These are phyloP conservation scores for Lysiphlebus fabarum DNA, from an alignment of 1,140 invertebrate genomes.

Conservation along the genomic window DNA sequence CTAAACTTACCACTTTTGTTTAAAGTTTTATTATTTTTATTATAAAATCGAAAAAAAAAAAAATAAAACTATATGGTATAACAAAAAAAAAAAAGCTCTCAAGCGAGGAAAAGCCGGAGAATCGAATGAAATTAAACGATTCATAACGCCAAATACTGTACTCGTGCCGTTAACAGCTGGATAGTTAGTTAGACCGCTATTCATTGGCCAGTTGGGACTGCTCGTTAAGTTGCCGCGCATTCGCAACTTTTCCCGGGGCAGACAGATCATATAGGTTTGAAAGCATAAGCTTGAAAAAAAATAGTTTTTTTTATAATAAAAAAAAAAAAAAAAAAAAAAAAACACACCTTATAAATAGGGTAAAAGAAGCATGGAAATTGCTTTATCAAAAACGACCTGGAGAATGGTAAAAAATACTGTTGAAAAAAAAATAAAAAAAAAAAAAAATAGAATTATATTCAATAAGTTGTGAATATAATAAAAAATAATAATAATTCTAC, in stretches of 20 bases:
- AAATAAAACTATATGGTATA: not conserved
- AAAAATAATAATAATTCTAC: too few species aligned
- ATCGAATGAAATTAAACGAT: constrained; percentile 41
- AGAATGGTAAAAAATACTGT: too few species aligned
- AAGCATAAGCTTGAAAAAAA: constrained; percentile 18
- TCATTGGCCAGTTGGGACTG: constrained; percentile 27
- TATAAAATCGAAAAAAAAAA: not conserved
- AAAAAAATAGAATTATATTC: too few species aligned
- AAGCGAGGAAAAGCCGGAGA: constrained; percentile 24
- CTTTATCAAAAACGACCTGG: too few species aligned
- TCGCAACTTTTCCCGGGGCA: constrained; percentile 16
- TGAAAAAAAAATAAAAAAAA: too few species aligned
- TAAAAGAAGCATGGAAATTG: too few species aligned
- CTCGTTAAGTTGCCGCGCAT: constrained; percentile 2
- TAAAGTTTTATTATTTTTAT: too few species aligned
- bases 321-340: too few species aligned
- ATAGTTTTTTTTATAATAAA: too few species aligned
- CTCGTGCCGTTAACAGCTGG: constrained; percentile 36
- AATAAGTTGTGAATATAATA: too few species aligned
- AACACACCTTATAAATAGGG: too few species aligned
- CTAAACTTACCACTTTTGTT: constrained; percentile 37
- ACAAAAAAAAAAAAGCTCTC: constrained; percentile 4
- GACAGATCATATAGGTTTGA: constrained; percentile 1
- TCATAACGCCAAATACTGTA: constrained; percentile 34
- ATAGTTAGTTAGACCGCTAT: constrained; percentile 38